Evolutionary conservation across 2,797 vertebrate species (phyloP), one percentile per base, ranked within the genome.

Genomic region (Champsocephalus esox): DNA sequence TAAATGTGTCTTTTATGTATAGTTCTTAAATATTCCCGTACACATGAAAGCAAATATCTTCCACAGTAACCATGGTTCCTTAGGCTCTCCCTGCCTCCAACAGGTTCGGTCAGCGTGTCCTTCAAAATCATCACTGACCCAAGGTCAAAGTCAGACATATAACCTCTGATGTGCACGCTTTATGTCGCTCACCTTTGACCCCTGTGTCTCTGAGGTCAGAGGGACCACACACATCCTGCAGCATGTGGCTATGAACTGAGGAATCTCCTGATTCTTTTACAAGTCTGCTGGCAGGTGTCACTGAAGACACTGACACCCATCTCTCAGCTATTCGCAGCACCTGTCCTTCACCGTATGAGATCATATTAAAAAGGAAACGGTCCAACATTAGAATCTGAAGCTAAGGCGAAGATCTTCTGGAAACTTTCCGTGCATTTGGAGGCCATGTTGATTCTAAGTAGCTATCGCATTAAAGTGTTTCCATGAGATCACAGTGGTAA

Each of bases 171-270:
- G 28, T 75, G 51, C 55, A 14, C 5, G 3, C 50, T 82, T 89
- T 82, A 86, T 64, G 10, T 49, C 9, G 1, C 43, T 84, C 64
- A 89, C 88, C 87, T 89, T 57, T 86, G 77, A 88, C 82, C 89
- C 44, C 60, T 7, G 14, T 3, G n/a, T 34, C 57, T 60, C 44
- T 38, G 60, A 77, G 79, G 80, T 85, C 80, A 83, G 59, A 49
- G 16, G n/a, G 87, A 92, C 90, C 87, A 89, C 88, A 90, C 87
- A 87, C 62, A 12, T 69, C 16, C 10, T 41, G 58, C 48, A 71
- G 85, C 80, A 90, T 88, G 87, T 89, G 87, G 77, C 70, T 1
- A 5, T 74, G 77, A 87, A 78, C 58, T 41, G 32, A 28, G 66
- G 81, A 70, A 85, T 83, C 70, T 79, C 38, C 1, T 80, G 82